Evolutionary conservation across 2,888 invertebrate species (phyloP), one percentile per base, ranked within the genome.

Genomic region (Drosophila atripex): DNA sequence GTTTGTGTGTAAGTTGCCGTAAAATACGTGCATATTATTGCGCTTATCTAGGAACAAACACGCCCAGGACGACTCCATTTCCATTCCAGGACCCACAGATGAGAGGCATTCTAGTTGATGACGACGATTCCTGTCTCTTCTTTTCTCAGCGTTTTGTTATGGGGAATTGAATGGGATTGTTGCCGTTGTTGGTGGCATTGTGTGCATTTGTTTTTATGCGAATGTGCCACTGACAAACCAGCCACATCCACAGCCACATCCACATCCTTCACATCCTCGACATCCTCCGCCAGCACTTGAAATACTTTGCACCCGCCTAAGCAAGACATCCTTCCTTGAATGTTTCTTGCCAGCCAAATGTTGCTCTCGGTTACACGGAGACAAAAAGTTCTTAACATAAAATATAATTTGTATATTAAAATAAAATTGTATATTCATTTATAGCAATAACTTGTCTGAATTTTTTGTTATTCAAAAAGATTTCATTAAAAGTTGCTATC

Each of bases 31-130:
- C 76, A 82, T 82, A 82, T 82, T 82, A 82, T 80, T 76, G 76
- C 78, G 82, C 88, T 88, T 88, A 88, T 88, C 88, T 88, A 79
- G 76, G 80, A 88, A 85, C 86, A 80, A 88, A 88, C 88, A 88
- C 89, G 86, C 89, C 86, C 85, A 60, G 75, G 74, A 86, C 73
- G 74, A 86, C 73, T 74, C 63, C 86, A 75, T 78, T 72, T 75
- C 63, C 70, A 41, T 71, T 47, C 51, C 55, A 50, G 51, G 46
- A 41, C 59, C 57, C 72, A 23, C 64, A 54, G 68, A 66, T 35
- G 52, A 63, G 51, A 63, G 51, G 75, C 68, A 80, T 70, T 75
- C 69, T 58, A 68, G 68, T 85, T 86, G 85, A 80, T 76, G 80
- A 74, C 63, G 71, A 71, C 80, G 57, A 65, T 55, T 71, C 51